Evolutionary conservation across 1,140 invertebrate genomes (phyloP).

Genomic region (Carcinoscorpius rotundicauda): DNA sequence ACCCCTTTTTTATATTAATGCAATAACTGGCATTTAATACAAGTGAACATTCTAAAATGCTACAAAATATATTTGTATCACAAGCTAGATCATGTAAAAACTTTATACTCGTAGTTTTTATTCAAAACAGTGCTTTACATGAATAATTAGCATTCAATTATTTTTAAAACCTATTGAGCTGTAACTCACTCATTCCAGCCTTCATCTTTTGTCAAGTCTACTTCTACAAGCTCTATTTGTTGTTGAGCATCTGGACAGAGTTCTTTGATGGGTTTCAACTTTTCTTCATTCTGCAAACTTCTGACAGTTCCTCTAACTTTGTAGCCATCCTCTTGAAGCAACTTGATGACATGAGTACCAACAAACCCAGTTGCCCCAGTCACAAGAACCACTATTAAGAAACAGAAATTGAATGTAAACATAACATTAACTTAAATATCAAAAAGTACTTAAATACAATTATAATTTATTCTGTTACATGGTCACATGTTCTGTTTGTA

Average conservation of each 20-base stretch:
- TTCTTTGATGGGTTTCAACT: constrained; percentile 32
- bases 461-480: no score
- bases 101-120: no score
- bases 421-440: no score
- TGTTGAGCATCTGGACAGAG: constrained; percentile 34
- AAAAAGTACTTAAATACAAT: no score
- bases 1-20: no score
- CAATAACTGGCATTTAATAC: no score
- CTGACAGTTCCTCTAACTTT: constrained; percentile 42
- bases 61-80: no score
- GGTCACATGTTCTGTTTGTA: no score
- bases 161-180: not conserved
- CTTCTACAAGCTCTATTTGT: constrained; percentile 39
- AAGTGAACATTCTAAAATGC: no score
- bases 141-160: no score
- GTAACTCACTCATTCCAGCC: constrained; percentile 31
- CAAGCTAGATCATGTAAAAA: no score
- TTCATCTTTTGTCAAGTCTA: constrained; percentile 33
- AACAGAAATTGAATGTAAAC: not conserved
- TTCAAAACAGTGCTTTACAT: no score
- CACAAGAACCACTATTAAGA: constrained; percentile 40
- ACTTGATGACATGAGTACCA: constrained; percentile 41
- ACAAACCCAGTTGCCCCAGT: constrained; percentile 46
- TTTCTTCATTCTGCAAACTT: constrained; percentile 36
- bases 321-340: constrained; percentile 39